These are phyloP conservation scores for Rhombomys opimus DNA, from an alignment of 2,113 vertebrate species.

Conservation along the genomic window DNA sequence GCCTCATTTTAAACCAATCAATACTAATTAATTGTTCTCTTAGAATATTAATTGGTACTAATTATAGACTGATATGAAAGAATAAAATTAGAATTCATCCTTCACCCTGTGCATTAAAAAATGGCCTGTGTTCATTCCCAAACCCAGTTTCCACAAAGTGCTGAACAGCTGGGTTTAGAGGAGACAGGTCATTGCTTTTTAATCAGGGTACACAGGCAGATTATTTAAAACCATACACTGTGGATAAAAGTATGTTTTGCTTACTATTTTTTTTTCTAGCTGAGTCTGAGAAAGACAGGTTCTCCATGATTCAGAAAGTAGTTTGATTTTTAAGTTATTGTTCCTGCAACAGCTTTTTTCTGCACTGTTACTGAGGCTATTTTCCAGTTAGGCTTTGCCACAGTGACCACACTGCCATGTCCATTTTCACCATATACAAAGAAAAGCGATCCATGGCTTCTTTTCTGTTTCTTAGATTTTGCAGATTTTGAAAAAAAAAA, in stretches of 20 bases:
- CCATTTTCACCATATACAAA: neutral
- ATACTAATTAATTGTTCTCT: neutral
- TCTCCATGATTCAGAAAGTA: neutral
- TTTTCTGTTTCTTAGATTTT: constrained; percentile 74
- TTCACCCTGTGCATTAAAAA: neutral
- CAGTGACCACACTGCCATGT: neutral
- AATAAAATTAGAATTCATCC: neutral
- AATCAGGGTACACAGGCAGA: neutral
- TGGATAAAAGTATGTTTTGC: neutral
- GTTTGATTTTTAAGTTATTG: neutral
- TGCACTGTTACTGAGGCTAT: neutral
- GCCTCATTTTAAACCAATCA: neutral
- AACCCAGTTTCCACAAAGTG: neutral
- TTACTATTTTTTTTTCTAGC: neutral
- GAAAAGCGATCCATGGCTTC: constrained; percentile 81
- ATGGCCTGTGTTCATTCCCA: neutral
- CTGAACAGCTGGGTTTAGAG: neutral
- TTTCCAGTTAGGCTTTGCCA: neutral
- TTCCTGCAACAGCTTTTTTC: neutral
- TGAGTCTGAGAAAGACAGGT: neutral
- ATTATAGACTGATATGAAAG: constrained; percentile 16
- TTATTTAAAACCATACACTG: neutral
- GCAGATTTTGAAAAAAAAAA: constrained; percentile 83
- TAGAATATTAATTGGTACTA: constrained; percentile 25
- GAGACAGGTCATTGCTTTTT: neutral